These are phyloP conservation scores for Poecilia gillii DNA, from an alignment of 2,797 vertebrate genomes.

Conservation along the genomic window DNA sequence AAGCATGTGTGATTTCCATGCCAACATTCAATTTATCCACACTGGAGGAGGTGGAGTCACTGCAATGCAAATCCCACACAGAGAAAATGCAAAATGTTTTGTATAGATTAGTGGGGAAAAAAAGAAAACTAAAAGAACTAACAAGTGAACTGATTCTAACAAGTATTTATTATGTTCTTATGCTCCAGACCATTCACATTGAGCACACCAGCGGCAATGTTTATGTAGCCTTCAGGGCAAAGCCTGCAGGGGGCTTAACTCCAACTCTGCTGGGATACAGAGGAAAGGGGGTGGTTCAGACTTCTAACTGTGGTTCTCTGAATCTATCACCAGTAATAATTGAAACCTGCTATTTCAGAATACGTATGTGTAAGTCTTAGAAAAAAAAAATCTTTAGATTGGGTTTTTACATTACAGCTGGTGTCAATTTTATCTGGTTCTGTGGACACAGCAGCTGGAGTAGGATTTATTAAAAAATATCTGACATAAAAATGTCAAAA, in stretches of 20 bases:
- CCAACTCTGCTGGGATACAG: constrained; percentile 45
- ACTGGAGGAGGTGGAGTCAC: constrained; percentile 2
- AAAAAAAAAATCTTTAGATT: background rate
- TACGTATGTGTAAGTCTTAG: background rate
- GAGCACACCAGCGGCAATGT: constrained; percentile 69
- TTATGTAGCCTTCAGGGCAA: constrained; percentile 66
- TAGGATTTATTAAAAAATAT: background rate
- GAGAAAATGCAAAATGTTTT: constrained; percentile 43
- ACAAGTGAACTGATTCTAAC: constrained; percentile 52
- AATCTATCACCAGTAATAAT: background rate
- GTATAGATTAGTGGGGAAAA: constrained; percentile 32
- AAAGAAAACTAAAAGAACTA: background rate
- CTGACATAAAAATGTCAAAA: background rate
- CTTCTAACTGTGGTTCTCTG: background rate
- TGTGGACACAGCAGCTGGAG: background rate
- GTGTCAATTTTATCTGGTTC: background rate
- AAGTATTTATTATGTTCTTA: constrained; percentile 60
- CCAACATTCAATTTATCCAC: constrained; percentile 47
- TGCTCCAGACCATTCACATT: constrained; percentile 55
- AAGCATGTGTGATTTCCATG: constrained; percentile 53
- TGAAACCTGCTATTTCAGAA: background rate
- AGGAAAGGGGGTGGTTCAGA: constrained; percentile 11
- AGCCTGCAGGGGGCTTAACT: constrained; percentile 53
- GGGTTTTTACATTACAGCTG: background rate
- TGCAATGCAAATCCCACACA: constrained; percentile 12